Evolutionary conservation across 2,797 vertebrate genomes (phyloP), one percentile per base, ranked within the genome.

Genomic region (Trachops cirrhosus): DNA sequence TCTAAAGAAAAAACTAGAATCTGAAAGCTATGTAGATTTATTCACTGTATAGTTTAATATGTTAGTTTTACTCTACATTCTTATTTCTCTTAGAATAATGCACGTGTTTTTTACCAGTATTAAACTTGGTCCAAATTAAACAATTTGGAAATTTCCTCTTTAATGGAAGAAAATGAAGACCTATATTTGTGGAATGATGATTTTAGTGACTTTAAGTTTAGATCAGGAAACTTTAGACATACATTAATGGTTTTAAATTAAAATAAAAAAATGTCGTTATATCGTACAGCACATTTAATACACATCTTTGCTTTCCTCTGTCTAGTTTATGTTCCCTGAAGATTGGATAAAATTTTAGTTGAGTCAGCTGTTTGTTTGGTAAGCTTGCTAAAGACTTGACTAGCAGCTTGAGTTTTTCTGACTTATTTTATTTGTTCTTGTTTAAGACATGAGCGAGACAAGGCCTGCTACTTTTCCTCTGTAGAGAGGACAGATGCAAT

Each of bases 1-100:
- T 95, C 41, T 54, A 84, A 97, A 96, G 93, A 96, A 87, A 97
- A 97, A 86, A 96, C 83, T 90, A 54, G 68, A 74, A 92, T 26
- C 92, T 18, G 67, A 89, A 92, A 93, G 1, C 34, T 67, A 39
- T 26, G 32, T 22, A 57, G 50, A 48, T 54, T 80, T 64, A 67
- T 80, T 74, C 11, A 50, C 19, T 22, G 21, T 37, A 32, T 29
- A 71, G 1, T 11, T 46, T n/a, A 24, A 18, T 54, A 50, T 52
- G 18, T 54, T 86, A 44, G 37, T 88, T 71, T 86, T 73, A 62
- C 19, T 79, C 29, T 59, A 52, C 15, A 68, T 70, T 73, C 50
- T 93, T 84, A 54, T 34, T 95, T 82, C 41, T 96, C 96, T 89
- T 97, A 0, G 86, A 73, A 75, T 92, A 52, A 75, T 57, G 79